A percentile compares a stretch with the other conserved stretches of the same genome.
Evolutionary conservation across 2,797 vertebrate species (phyloP).

Genomic region (Aphelocoma californica): DNA sequence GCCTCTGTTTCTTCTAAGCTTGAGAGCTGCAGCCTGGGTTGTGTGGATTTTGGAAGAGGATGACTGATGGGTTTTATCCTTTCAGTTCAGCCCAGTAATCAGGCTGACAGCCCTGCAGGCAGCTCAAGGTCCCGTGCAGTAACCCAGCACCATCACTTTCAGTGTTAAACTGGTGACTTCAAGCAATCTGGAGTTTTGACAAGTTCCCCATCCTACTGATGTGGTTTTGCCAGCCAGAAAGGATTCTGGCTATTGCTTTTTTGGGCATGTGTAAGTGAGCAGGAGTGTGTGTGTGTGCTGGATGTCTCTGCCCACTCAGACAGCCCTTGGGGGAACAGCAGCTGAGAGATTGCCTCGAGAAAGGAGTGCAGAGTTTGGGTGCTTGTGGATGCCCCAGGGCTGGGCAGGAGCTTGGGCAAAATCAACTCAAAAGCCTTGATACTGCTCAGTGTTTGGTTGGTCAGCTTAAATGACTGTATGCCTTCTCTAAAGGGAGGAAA

Average conservation of each 20-base stretch:
- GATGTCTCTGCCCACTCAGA: not conserved
- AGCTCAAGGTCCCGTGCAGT: not conserved
- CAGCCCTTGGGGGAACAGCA: not conserved
- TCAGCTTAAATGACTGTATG: not conserved
- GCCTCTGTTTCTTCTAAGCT: constrained; percentile 13
- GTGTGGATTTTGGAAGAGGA: constrained; percentile 43
- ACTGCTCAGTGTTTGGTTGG: not conserved
- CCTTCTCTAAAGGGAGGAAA: not conserved
- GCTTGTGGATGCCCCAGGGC: not conserved
- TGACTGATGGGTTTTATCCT: constrained; percentile 2
- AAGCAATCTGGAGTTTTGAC: not conserved
- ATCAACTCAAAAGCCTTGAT: not conserved
- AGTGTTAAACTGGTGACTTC: not conserved
- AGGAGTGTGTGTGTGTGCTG: not conserved
- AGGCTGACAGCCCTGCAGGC: not conserved
- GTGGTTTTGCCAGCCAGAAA: not conserved
- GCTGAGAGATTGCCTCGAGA: not conserved
- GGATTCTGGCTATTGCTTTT: not conserved
- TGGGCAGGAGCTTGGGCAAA: not conserved
- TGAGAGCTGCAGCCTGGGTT: not conserved
- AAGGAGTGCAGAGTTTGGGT: not conserved
- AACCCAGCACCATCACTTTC: not conserved
- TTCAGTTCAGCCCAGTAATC: not conserved
- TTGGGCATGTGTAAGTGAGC: not conserved
- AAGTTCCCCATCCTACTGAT: not conserved